Percentiles rank a stretch among this genome's conserved stretches.
Evolutionary conservation across 2,113 vertebrate genomes (phyloP).

Genomic region (Planiliza haematocheilus): DNA sequence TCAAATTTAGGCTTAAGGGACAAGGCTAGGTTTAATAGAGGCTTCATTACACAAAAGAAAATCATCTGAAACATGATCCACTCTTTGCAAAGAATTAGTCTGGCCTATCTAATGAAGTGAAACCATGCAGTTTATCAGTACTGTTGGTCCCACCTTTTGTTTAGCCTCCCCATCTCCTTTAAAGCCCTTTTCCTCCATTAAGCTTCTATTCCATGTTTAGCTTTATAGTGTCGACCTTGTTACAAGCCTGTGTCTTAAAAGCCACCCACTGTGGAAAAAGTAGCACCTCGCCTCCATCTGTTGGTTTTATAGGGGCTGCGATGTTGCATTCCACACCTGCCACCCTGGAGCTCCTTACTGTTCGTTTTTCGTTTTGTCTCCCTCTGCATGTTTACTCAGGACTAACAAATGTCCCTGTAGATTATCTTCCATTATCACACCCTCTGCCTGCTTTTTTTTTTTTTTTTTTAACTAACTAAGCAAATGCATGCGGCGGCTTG

Average conservation of each 20-base stretch:
- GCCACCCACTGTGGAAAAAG: conserved; percentile 43
- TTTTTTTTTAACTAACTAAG: not conserved
- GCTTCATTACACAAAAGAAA: not conserved
- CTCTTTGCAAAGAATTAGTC: not conserved
- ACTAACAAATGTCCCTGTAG: conserved; percentile 51
- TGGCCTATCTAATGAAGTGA: not conserved
- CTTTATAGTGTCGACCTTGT: conserved; percentile 51
- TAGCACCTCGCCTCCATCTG: conserved; percentile 32
- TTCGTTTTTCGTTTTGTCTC: conserved; percentile 63
- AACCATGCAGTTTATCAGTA: not conserved
- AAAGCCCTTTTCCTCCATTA: conserved; percentile 23
- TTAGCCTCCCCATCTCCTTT: not conserved
- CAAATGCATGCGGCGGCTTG: conserved; percentile 58
- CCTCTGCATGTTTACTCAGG: conserved; percentile 69
- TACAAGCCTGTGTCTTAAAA: conserved; percentile 42
- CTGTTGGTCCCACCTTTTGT: not conserved
- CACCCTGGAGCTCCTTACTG: conserved; percentile 72
- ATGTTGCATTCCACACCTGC: conserved; percentile 77
- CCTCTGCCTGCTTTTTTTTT: conserved; percentile 41
- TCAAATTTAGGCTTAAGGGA: too few species aligned
- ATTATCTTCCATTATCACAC: conserved; percentile 9
- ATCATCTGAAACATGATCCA: too few species aligned
- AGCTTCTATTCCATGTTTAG: conserved; percentile 18
- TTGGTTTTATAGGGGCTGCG: conserved; percentile 48
- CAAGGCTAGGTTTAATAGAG: not conserved